A percentile compares a stretch with the other conserved stretches of the same genome.
phyloP scores from a whole-genome alignment of 2,888 invertebrate species.

The Tuberolachnus salignus region DNA sequence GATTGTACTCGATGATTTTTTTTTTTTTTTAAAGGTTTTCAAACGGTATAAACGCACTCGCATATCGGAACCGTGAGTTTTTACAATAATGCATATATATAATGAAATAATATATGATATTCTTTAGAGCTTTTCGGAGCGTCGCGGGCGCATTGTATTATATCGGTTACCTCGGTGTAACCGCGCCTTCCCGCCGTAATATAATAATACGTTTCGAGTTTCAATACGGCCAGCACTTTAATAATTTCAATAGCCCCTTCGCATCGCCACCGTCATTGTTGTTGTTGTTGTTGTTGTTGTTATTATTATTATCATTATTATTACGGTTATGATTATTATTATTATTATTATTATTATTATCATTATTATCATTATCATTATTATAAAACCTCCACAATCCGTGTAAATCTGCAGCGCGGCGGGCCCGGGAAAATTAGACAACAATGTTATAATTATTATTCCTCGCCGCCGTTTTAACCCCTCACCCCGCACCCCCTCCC shows the following conservation, averaged over 20 bases:
- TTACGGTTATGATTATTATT: no score
- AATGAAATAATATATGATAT: background rate
- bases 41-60: no score
- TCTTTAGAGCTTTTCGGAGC: background rate
- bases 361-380: conserved; percentile 31
- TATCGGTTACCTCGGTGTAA: conserved; percentile 29
- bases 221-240: conserved; percentile 24
- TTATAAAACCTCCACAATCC: conserved; percentile 31
- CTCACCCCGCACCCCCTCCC: no score
- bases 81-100: background rate
- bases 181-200: no score
- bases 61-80: no score
- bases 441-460: conserved; percentile 40
- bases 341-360: no score
- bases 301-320: no score
- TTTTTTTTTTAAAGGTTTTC: no score
- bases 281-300: no score
- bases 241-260: conserved; percentile 51
- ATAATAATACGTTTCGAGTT: conserved; percentile 19
- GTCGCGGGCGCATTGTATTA: conserved; percentile 21
- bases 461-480: background rate
- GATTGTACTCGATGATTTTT: no score
- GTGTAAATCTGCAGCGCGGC: background rate
- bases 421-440: conserved; percentile 10
- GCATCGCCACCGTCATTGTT: no score